Evolutionary conservation across 2,888 invertebrate genomes (phyloP), one percentile per base, ranked within the genome.

Genomic region (Lasius platythorax): DNA sequence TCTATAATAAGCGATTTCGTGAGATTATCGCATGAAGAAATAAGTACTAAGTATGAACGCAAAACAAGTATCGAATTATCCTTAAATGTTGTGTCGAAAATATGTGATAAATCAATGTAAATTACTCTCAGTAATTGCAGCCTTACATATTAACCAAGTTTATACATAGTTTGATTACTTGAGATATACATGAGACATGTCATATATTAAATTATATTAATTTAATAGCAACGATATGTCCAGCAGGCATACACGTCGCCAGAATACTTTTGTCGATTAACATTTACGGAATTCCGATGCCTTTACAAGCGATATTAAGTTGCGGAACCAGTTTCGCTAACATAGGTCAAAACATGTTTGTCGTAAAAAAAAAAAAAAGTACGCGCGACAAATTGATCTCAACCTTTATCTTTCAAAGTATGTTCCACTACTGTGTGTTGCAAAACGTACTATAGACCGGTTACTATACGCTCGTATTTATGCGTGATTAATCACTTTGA

Each of bases 401-500:
- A 79, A 79, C 46, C 46, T 72, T 79, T 79, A 72, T 79, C 72
- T 66, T 46, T 33, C 50, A 15, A 23, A 46, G 66, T 61, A 23
- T 37, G 68, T 79, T 64, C 43, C 82, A 46, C 82, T 28, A 53
- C 56, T 56, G 28, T 50, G 37, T 50, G 40, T 74, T 84, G 66
- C 63, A 67, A 82, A 85, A 79, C 61, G 63, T n/a, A 64, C 46
- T 33, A 28, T 50, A 33, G 43, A 74, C 61, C 67, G 70, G 74
- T 74, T 74, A 43, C 63, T 58, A 58, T 73, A 67, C 67, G 84
- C 46, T 46, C 61, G 72, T 40, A 43, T 68, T 46, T 73, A 68
- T 53, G 76, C 33, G 56, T 72, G 73, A 83, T 85, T 85, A 85
- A 85, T 85, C 85, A 85, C 53, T 43, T 66, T 61, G 74, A 83